Base-by-base conservation (phyloP, 2,888 invertebrate species). In the Lingula anatina region DNA sequence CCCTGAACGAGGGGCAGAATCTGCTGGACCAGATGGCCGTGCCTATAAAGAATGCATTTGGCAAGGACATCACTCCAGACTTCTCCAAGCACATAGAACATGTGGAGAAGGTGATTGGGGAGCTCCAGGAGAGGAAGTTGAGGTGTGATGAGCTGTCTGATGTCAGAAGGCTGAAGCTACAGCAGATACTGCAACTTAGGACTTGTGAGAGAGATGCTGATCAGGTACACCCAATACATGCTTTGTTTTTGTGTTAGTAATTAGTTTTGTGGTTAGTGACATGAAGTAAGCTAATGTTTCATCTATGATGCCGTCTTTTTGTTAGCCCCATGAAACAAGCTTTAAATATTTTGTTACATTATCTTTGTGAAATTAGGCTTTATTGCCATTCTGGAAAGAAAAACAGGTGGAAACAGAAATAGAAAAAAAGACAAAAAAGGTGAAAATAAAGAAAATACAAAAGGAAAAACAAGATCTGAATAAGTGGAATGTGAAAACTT, bases 1-100 rank as follows among this genome's bases (percentile, higher is more conserved):
- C 87, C 56, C 80, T 85, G 47, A 83, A 83, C 65, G 87, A 86
- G 77, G 88, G 88, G 9, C 87, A 88, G 73, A 86, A 85, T 71
- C 79, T 89, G 46, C 84, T 87, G 51, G 88, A 88, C 69, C 83
- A 88, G 76, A 80, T 89, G 60, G 85, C 86, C 37, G 85, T 87
- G 81, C 87, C 88, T 9, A 83, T 88, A 55, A 88, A 88, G 77
- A 87, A 88, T 74, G 86, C 87, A 1, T 78, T 86, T 54, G 87
- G 88, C 44, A 81, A 86, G 61, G 81, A 82, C 56, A 82, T 86
- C 37, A 73, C 68, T 27, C 76, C 62, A 81, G 73, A 88, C 79
- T 87, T 68, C 47, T 59, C 54, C 15, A 49, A 40, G 7, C 70
- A 88, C 65, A 86, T 88, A 49, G 81, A 83, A 49, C 86, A 86